Evolutionary conservation across 1,140 invertebrate genomes (phyloP).

Genomic region (Cardiocondyla obscurior): DNA sequence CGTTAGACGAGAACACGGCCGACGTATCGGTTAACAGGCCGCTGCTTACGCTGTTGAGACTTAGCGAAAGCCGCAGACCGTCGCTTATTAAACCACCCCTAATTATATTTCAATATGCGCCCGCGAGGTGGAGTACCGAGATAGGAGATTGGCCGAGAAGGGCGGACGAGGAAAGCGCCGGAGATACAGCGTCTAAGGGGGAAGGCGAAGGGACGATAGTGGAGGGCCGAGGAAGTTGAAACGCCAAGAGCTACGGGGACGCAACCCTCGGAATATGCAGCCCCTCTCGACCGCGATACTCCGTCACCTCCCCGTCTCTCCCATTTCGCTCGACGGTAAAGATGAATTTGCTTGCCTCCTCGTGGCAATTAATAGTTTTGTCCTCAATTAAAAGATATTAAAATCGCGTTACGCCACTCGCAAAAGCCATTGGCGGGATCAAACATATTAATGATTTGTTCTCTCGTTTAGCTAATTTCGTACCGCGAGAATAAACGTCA

Average conservation of each 20-base stretch:
- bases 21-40: constrained; percentile 67
- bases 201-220: background rate
- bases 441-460: too few species aligned
- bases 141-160: constrained; percentile 61
- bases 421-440: constrained; percentile 12
- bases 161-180: constrained; percentile 9
- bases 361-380: constrained; percentile 70
- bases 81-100: constrained; percentile 75
- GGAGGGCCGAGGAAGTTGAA: constrained; percentile 4
- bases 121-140: constrained; percentile 54
- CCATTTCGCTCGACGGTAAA: constrained; percentile 57
- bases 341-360: constrained; percentile 66
- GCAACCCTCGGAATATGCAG: constrained; percentile 21
- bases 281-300: constrained; percentile 60
- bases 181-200: constrained; percentile 13
- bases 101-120: constrained; percentile 78
- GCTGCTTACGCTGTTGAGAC: constrained; percentile 63
- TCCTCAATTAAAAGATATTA: constrained; percentile 69
- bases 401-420: constrained; percentile 52
- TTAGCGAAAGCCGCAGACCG: constrained; percentile 69
- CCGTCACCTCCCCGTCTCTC: background rate
- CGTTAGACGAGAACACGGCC: constrained; percentile 53
- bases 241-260: constrained; percentile 56
- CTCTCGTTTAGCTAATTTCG: too few species aligned
- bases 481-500: too few species aligned